These are phyloP conservation scores for Agonopterix heracliana DNA, from an alignment of 2,888 invertebrate genomes.

Conservation along the genomic window DNA sequence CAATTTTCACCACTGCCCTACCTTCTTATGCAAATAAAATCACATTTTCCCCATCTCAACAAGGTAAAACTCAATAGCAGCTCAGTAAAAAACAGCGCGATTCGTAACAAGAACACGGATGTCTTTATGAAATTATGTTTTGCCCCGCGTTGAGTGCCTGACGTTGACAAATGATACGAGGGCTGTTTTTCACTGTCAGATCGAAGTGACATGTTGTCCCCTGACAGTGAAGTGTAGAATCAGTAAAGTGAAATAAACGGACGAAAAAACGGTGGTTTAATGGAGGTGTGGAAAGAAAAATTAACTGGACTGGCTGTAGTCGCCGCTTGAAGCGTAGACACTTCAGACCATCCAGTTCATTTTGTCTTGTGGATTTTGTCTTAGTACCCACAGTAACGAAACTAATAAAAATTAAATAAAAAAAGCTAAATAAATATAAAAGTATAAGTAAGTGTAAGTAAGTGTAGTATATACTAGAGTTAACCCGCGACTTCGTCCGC, in stretches of 20 bases:
- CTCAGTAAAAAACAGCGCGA: conserved; percentile 26
- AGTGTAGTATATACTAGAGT: no score
- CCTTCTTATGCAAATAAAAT: no score
- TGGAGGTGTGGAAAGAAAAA: conserved; percentile 13
- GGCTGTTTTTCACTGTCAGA: conserved; percentile 71
- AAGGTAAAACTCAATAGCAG: conserved; percentile 19
- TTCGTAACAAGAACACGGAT: conserved; percentile 60
- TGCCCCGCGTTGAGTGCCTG: conserved; percentile 61
- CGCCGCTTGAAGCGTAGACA: no score
- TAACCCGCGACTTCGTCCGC: no score
- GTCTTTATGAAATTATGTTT: conserved; percentile 73
- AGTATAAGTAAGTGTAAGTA: no score
- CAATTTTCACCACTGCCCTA: no score
- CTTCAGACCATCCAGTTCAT: no score
- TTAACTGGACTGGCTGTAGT: not conserved
- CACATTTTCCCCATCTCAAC: no score
- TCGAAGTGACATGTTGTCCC: conserved; percentile 68
- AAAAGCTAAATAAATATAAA: no score
- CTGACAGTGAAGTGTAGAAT: conserved; percentile 56
- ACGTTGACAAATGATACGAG: conserved; percentile 69
- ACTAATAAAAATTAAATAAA: no score
- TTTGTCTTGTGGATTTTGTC: no score
- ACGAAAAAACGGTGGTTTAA: conserved; percentile 32
- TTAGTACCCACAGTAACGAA: no score
- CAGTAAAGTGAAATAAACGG: conserved; percentile 55